A percentile compares a stretch with the other conserved stretches of the same genome.
phyloP scores from a whole-genome alignment of 2,888 invertebrate species.

The Stictocephala bisonia region DNA sequence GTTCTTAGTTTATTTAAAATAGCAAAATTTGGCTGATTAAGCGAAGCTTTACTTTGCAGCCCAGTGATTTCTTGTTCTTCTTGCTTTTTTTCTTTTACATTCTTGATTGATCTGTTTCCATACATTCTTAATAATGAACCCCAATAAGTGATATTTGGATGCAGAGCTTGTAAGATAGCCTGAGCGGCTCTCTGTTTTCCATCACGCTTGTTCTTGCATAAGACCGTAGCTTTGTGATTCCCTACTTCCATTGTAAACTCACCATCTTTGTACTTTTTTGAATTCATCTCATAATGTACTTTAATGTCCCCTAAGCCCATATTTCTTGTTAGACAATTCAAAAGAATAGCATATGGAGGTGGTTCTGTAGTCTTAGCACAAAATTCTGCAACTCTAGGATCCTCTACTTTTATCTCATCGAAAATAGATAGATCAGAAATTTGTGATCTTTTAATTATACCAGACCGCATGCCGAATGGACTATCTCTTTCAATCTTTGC shows the following conservation, averaged over 20 bases:
- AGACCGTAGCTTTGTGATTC: conserved; percentile 88
- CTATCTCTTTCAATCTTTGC: conserved; percentile 79
- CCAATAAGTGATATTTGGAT: conserved; percentile 95
- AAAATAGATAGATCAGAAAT: conserved; percentile 73
- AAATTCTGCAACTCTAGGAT: conserved; percentile 93
- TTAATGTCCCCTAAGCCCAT: conserved; percentile 91
- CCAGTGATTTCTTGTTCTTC: conserved; percentile 94
- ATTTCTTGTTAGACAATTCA: conserved; percentile 93
- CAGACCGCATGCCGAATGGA: conserved; percentile 64
- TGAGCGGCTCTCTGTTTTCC: conserved; percentile 98
- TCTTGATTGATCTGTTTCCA: conserved; percentile 90
- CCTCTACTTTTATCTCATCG: conserved; percentile 92
- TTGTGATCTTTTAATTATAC: conserved; percentile 65
- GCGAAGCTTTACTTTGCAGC: conserved; percentile 87
- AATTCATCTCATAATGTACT: conserved; percentile 87
- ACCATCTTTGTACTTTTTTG: conserved; percentile 89
- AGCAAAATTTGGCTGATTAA: conserved; percentile 92
- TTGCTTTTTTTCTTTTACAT: conserved; percentile 90
- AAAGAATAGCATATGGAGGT: conserved; percentile 91
- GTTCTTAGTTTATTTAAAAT: conserved; percentile 85
- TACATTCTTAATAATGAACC: conserved; percentile 93
- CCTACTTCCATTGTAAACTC: conserved; percentile 96
- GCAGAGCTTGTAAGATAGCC: conserved; percentile 89
- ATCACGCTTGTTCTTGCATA: conserved; percentile 96
- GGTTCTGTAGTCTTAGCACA: conserved; percentile 97